Evolutionary conservation across 2,797 vertebrate species (phyloP).

Genomic region (Syncerus caffer): DNA sequence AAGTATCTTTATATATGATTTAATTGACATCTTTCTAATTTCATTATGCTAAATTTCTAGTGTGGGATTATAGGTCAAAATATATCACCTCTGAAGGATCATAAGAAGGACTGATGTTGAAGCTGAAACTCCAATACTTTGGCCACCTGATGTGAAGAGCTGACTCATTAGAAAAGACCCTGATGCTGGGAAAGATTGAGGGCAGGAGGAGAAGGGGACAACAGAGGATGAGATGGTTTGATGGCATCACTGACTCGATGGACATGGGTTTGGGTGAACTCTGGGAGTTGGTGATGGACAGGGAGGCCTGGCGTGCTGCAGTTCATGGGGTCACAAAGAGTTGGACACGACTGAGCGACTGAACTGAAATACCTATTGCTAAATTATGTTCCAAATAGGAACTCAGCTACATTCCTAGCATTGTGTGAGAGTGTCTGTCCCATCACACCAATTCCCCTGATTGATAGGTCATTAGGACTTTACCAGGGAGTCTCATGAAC

Average conservation of each 20-base stretch:
- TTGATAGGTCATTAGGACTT: neutral
- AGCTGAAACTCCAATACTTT: neutral
- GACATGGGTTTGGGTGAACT: neutral
- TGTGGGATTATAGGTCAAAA: neutral
- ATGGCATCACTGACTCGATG: neutral
- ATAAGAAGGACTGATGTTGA: neutral
- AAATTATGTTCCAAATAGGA: neutral
- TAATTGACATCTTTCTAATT: neutral
- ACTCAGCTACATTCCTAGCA: neutral
- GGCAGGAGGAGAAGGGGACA: rapidly evolving
- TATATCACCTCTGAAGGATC: neutral
- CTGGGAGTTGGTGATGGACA: rapidly evolving
- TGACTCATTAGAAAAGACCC: neutral
- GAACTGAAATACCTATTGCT: neutral
- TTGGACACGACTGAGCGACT: rapidly evolving
- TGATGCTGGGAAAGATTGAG: neutral
- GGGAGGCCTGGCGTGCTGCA: rapidly evolving
- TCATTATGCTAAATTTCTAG: neutral
- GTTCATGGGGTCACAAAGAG: neutral
- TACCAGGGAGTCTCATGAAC: neutral
- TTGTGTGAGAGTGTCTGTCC: neutral
- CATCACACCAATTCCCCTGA: neutral
- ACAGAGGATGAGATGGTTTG: neutral
- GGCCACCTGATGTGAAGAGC: neutral
- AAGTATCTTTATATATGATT: neutral